Conservation (phyloP, 2,797 vertebrate species). For the Channa striata region DNA sequence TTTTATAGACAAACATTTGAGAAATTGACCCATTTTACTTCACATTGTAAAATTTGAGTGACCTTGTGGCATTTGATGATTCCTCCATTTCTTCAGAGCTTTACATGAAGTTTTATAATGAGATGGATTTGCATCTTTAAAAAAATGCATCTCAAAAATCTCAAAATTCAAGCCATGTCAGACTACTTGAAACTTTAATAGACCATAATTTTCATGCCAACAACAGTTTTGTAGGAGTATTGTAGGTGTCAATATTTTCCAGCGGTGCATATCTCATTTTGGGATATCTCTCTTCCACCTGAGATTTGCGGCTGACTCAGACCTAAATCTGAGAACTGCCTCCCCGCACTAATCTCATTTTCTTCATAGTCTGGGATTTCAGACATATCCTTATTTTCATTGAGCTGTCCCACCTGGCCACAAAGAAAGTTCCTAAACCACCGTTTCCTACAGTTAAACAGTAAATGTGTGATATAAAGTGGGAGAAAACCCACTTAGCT, state of each 20-base stretch:
- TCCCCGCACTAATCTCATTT: conserved; percentile 55
- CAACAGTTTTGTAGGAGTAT: conserved; percentile 34
- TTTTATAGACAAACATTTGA: no score
- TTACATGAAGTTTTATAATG: neutral
- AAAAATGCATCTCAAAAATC: neutral
- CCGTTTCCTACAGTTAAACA: conserved; percentile 40
- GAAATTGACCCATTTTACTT: neutral
- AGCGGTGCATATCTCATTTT: conserved; percentile 40
- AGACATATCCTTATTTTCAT: conserved; percentile 46
- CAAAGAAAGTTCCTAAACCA: conserved; percentile 38
- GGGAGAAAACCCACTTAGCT: conserved; percentile 61
- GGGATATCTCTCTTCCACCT: conserved; percentile 32
- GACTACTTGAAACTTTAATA: conserved; percentile 6
- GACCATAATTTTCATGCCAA: conserved; percentile 43
- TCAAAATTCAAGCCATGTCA: neutral
- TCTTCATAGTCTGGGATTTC: conserved; percentile 47
- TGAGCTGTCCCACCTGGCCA: conserved; percentile 44
- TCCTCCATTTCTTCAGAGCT: neutral
- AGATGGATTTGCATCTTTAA: neutral
- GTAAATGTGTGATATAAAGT: conserved; percentile 45
- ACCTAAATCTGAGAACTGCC: conserved; percentile 50
- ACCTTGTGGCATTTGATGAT: neutral
- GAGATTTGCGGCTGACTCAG: conserved; percentile 43
- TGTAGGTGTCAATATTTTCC: conserved; percentile 45
- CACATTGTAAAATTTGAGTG: neutral